Percentiles rank a stretch among this genome's conserved stretches.
Conservation (phyloP, 2,888 invertebrate genomes). For the Muschampia plurimacula region DNA sequence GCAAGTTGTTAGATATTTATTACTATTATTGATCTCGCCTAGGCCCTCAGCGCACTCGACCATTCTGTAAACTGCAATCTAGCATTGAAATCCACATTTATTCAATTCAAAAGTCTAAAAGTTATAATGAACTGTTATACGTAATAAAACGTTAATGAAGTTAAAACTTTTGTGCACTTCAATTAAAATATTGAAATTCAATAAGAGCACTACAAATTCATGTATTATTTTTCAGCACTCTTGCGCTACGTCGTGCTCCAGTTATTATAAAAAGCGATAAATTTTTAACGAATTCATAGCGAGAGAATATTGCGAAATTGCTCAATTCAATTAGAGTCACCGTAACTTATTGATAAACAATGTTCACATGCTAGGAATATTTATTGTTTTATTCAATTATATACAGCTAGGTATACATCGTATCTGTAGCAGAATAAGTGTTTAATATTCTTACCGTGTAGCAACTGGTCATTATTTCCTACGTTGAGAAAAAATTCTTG, state of each 20-base stretch:
- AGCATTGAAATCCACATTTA: neutral
- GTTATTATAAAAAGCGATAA: conserved; percentile 59
- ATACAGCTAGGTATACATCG: neutral
- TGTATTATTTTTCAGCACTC: conserved; percentile 51
- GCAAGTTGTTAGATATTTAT: too few species aligned
- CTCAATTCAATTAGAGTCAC: conserved; percentile 44
- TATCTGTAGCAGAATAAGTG: conserved; percentile 8
- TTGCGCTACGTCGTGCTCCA: conserved; percentile 54
- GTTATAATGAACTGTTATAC: neutral
- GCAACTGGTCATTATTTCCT: neutral
- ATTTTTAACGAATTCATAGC: conserved; percentile 57
- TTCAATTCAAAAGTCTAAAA: neutral
- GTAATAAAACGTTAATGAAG: conserved; percentile 30
- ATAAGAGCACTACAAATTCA: conserved; percentile 54
- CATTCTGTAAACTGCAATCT: too few species aligned
- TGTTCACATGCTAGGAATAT: conserved; percentile 1
- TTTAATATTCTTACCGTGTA: conserved; percentile 28
- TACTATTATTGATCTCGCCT: too few species aligned
- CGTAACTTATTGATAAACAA: conserved; percentile 25
- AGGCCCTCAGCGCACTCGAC: too few species aligned
- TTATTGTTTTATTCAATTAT: neutral
- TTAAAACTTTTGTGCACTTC: conserved; percentile 45
- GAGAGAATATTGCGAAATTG: conserved; percentile 51
- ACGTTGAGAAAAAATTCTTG: neutral
- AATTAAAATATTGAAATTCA: conserved; percentile 59